A percentile compares a stretch with the other conserved stretches of the same genome.
These are phyloP conservation scores for Limanda limanda DNA, from an alignment of 2,113 vertebrate species.

Conservation along the genomic window DNA sequence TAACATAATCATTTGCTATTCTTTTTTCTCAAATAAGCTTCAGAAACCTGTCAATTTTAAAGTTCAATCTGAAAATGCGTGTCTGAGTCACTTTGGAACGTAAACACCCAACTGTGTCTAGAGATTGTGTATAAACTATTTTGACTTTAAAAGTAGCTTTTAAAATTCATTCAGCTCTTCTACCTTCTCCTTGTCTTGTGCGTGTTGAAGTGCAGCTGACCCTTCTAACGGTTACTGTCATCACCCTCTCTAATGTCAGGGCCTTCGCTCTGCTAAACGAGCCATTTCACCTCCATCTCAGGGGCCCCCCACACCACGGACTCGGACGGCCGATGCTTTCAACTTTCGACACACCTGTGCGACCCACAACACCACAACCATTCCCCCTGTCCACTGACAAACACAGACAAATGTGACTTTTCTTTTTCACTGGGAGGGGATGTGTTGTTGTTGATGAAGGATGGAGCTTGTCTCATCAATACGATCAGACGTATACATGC, in stretches of 20 bases:
- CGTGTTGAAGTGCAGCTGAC: conserved; percentile 53
- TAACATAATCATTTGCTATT: too few species aligned
- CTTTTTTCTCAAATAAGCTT: too few species aligned
- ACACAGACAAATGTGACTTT: conserved; percentile 56
- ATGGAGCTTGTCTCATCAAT: conserved; percentile 32
- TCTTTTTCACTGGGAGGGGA: background rate
- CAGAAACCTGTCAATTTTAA: background rate
- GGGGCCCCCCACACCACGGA: conserved; percentile 29
- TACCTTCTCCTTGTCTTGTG: conserved; percentile 67
- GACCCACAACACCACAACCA: conserved; percentile 77
- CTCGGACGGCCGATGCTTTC: conserved; percentile 44
- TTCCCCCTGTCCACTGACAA: conserved; percentile 70
- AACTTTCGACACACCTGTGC: conserved; percentile 76
- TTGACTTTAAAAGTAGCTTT: background rate
- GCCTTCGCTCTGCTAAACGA: conserved; percentile 72
- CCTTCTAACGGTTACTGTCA: conserved; percentile 82
- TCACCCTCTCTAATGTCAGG: conserved; percentile 83
- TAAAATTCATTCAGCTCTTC: background rate
- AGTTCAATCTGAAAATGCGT: background rate
- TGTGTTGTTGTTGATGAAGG: conserved; percentile 34
- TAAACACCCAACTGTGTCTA: too few species aligned
- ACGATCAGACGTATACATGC: conserved; percentile 2
- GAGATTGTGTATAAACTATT: background rate
- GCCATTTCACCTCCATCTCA: conserved; percentile 75
- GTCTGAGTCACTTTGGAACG: too few species aligned